Evolutionary conservation across 2,113 vertebrate species (phyloP).

Genomic region (Cygnus buccinator): DNA sequence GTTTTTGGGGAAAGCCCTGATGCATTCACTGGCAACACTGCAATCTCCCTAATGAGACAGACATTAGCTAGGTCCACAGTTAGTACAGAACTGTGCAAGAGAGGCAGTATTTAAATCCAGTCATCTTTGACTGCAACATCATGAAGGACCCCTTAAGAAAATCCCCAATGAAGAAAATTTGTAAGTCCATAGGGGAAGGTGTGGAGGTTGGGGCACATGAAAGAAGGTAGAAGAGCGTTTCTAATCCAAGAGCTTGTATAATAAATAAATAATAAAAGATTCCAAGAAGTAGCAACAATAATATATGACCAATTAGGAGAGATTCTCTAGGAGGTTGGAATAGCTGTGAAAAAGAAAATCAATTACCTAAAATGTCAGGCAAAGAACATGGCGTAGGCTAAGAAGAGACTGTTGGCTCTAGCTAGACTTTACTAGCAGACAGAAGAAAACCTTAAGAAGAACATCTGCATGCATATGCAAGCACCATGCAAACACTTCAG

Average conservation of each 20-base stretch:
- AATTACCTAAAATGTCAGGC: not conserved
- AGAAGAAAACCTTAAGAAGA: conserved; percentile 6
- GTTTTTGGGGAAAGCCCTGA: not conserved
- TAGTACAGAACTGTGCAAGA: not conserved
- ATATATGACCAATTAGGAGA: not conserved
- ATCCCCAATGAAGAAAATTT: not conserved
- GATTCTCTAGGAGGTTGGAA: not conserved
- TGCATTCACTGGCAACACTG: not conserved
- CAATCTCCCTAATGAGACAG: not conserved
- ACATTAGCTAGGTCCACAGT: not conserved
- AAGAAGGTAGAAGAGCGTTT: not conserved
- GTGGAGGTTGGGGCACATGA: not conserved
- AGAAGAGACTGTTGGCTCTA: not conserved
- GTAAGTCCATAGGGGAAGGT: not conserved
- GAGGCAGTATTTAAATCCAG: not conserved
- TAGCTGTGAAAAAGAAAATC: not conserved
- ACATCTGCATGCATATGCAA: conserved; percentile 25
- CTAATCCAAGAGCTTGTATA: not conserved
- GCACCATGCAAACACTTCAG: not conserved
- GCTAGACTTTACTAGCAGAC: not conserved
- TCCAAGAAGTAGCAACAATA: not conserved
- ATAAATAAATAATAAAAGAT: not conserved
- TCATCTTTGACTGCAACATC: not conserved
- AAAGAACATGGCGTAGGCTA: not conserved
- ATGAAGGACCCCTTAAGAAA: not conserved